Evolutionary conservation across 2,888 invertebrate species (phyloP).

Genomic region (Ephialtes manifestator): DNA sequence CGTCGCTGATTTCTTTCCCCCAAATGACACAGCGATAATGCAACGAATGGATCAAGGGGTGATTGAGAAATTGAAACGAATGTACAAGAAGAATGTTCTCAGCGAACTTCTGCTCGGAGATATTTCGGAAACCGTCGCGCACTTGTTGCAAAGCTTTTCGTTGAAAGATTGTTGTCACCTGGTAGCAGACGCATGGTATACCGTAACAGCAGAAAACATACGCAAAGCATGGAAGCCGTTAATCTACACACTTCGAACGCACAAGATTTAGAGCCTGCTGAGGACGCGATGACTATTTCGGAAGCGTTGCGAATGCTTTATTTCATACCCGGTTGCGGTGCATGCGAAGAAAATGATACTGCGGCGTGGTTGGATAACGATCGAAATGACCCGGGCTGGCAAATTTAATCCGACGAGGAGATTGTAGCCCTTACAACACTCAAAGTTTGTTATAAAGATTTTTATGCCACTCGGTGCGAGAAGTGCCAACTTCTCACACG

Average conservation of each 20-base stretch:
- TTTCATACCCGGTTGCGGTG: constrained; percentile 25
- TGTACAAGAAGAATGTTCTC: constrained; percentile 12
- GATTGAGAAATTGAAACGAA: constrained; percentile 7
- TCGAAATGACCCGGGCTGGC: no score
- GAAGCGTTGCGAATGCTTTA: constrained; percentile 38
- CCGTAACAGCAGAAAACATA: no score
- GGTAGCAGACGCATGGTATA: no score
- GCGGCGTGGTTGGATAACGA: constrained; percentile 45
- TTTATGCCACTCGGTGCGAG: no score
- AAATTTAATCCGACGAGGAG: no score
- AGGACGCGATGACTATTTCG: constrained; percentile 33
- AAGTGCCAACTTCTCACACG: no score
- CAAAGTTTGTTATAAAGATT: no score
- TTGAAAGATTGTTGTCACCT: no score
- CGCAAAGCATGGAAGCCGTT: no score
- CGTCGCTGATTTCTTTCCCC: constrained; percentile 16
- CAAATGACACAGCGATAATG: constrained; percentile 12
- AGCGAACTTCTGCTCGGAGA: constrained; percentile 40
- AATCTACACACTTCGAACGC: constrained; percentile 38
- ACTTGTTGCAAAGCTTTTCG: constrained; percentile 25
- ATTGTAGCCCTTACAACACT: no score
- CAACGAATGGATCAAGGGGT: constrained; percentile 27
- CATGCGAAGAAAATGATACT: constrained; percentile 32
- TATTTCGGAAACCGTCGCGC: constrained; percentile 10
- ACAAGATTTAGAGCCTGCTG: constrained; percentile 23